Evolutionary conservation across 2,888 invertebrate species (phyloP), one percentile per base, ranked within the genome.

Genomic region (Sylvicola cinctus): DNA sequence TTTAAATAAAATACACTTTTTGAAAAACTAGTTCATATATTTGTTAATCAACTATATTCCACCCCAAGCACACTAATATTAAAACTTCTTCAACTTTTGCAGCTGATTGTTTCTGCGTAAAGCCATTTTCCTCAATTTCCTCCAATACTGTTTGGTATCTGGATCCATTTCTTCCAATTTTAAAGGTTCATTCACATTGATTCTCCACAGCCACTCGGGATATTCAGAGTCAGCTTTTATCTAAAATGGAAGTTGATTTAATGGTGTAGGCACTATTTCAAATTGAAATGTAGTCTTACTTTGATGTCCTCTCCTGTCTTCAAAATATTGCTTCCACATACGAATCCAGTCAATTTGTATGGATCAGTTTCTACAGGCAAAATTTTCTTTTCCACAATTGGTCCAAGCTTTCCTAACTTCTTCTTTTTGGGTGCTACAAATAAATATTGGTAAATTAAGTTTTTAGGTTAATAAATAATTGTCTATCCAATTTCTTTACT

Each of bases 161-260:
- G 80, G 80, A 52, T 87, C 84, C 38, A 90, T 49, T 46, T 81
- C 77, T 36, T 75, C 70, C 2, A 90, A 51, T 1, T 67, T 61
- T 4, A 66, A 63, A 4, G 74, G 63, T 4, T 63, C 55, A 3
- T 74, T 78, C 12, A 68, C 67, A 44, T 69, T 59, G 11, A 93
- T 49, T 3, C 48, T 60, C 91, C 90, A 93, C 38, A 95, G 59
- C 93, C 93, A 95, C 2, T 76, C 75, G 0, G 93, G 95, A 58
- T 95, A 95, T 50, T 88, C 84, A 15, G 62, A 63, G 48, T 84
- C 78, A 1, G 74, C 66, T 51, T 74, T 74, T 13, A 75, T 38
- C 57, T 60, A 27, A 28, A 27, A 40, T 14, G 16, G 32, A 13
- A 15, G 13, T 35, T 17, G 15, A 6, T 29, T 31, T 16, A 29